Evolutionary conservation across 2,797 vertebrate species (phyloP), one percentile per base, ranked within the genome.

Genomic region (Macroramphosus scolopax): DNA sequence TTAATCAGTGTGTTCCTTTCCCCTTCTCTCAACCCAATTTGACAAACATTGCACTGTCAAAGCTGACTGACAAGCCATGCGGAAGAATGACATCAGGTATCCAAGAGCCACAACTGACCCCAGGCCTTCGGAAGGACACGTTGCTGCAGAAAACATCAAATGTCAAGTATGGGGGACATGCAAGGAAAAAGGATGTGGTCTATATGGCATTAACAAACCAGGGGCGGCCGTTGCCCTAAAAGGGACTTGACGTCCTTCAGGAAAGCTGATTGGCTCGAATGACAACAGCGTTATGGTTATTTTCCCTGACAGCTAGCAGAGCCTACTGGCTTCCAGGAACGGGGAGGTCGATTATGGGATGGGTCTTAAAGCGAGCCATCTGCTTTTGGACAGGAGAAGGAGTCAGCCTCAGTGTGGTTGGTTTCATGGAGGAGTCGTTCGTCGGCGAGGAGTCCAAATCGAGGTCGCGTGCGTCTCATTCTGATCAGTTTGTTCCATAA

Each of bases 21-120:
- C 48, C 17, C 14, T 35, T 59, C 61, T 68, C 53, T 50, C 37
- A 50, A 64, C 63, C 57, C 43, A 15, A 40, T 77, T 73, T 87
- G 78, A 85, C 79, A 77, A 78, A 79, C 64, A 75, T 48, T 38
- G 50, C 77, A 71, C 74, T 63, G 66, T 84, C 75, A 71, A 65
- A 78, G 75, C 49, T 65, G 57, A 76, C 56, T 74, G 74, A 75
- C 80, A 84, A 82, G 73, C 75, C 81, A 87, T 72, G 87, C 67
- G 63, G 72, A 88, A 86, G 84, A 75, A 69, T 89, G 88, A 89
- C 86, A 82, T 85, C 74, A 83, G 83, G 74, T 87, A 80, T 87
- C 86, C 70, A 43, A 77, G 68, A 88, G 87, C 83, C 75, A 82
- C 72, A 69, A 63, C 61, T 87, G 79, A 86, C 85, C 83, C 57